Percentiles rank a stretch among this genome's conserved stretches.
Conservation (phyloP, 2,888 invertebrate species). For the Trissolcus brochymenae region DNA sequence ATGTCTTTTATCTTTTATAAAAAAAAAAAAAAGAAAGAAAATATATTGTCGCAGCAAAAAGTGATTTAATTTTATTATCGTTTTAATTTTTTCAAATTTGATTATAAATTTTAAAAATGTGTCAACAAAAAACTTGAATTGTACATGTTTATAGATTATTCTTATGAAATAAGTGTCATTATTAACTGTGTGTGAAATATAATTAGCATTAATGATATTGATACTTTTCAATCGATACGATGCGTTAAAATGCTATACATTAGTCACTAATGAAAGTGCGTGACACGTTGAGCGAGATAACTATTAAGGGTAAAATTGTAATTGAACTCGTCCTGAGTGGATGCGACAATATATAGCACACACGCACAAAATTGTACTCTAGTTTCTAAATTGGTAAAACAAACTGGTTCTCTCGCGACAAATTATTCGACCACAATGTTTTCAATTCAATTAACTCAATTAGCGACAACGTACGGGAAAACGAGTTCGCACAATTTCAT, state of each 20-base stretch:
- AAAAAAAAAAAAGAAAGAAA: too few relatives aligned
- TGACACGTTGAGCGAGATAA: conserved; percentile 45
- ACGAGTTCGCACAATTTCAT: conserved; percentile 28
- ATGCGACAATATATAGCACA: conserved; percentile 29
- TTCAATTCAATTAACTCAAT: conserved; percentile 39
- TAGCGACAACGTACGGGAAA: conserved; percentile 34
- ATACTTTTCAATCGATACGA: conserved; percentile 39
- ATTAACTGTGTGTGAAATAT: conserved; percentile 52
- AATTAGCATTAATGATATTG: conserved; percentile 47
- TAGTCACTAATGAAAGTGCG: conserved; percentile 52
- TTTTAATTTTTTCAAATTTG: too few relatives aligned
- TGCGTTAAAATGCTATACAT: conserved; percentile 37
- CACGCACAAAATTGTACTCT: conserved; percentile 36
- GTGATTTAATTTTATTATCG: too few relatives aligned
- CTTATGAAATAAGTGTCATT: not conserved
- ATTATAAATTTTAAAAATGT: too few relatives aligned
- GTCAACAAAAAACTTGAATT: too few relatives aligned
- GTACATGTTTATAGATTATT: too few relatives aligned
- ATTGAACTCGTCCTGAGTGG: conserved; percentile 44
- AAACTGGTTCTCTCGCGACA: conserved; percentile 48
- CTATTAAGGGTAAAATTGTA: conserved; percentile 47
- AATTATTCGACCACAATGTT: conserved; percentile 40
- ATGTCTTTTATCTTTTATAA: too few relatives aligned
- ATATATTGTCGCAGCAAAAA: too few relatives aligned
- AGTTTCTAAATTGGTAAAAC: conserved; percentile 40